Base-by-base conservation (phyloP, 2,888 invertebrate genomes). In the Alsophila aescularia region DNA sequence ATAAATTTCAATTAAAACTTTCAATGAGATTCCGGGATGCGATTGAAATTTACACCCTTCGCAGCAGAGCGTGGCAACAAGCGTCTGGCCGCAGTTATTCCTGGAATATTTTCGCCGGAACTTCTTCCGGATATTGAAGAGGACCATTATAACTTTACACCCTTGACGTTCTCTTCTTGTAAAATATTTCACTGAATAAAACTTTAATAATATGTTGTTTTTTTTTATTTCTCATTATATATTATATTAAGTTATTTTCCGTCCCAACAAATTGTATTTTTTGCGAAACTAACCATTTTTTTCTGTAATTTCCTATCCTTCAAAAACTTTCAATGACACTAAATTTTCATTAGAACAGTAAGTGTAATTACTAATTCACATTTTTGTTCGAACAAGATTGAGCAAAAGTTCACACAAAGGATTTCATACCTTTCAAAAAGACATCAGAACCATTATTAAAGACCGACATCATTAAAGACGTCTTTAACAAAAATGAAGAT, bases 71-170 rank as follows among this genome's bases (percentile, higher is more conserved):
- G 35, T 10, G 16, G 35, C 16, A 5, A 16, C 16, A 35, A 31
- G 44, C 35, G 49, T 50, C 55, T 50, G 50, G 50, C 50, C 18
- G 14, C 18, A 21, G 42, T 42, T 13, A 32, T 21, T 32, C 27
- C 39, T 4, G 18, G 43, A 44, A 44, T 39, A 32, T 2, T 12
- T 2, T 31, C 31, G 12, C 12, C 31, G 12, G 31, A n/a, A 31
- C 31, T 12, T 31, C 12, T 12, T 12, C 31, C 31, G 31, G 12
- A 31, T 12, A 31, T 65, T 60, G 60, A 16, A 58, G 56, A 52
- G 50, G 37, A 66, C 69, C 75, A 70, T 79, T 74, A 81, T 79
- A 79, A 69, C 77, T 80, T 81, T 78, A 81, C 73, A 74, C 70
- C 67, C 70, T 67, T 70, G 70, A 67, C 74, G 68, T 69, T 66